Evolutionary conservation across 2,113 vertebrate genomes (phyloP), one percentile per base, ranked within the genome.

Genomic region (Fregetta grallaria): DNA sequence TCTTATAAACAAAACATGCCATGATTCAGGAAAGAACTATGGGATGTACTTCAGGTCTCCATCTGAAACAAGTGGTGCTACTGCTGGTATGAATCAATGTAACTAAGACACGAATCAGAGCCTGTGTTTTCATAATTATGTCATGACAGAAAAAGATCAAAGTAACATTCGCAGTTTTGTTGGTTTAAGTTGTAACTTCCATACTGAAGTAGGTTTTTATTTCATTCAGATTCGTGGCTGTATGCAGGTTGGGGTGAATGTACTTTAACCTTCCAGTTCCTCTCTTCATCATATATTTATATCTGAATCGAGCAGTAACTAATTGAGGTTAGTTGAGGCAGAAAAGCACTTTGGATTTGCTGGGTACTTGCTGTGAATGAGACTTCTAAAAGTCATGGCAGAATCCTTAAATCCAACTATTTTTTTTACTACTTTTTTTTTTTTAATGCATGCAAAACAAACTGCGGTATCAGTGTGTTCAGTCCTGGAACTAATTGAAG

Each of bases 311-410:
- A 92, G 71, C 70, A 91, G 87, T 83, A 88, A 56, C 58, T 94
- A 90, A 94, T 70, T 89, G 87, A 94, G 91, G 81, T 89, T 95
- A 89, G 88, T 84, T 93, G 90, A 96, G 91, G 85, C 85, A 97
- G 91, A 95, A 97, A 94, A 96, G 70, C 13, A 72, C 55, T 80
- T 73, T 72, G 91, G 71, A 87, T 95, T 94, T 96, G 14, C 62
- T 86, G 77, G 30, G 66, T 94, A 27, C 38, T 91, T 61, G 16
- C 75, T 90, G 85, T 63, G 91, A 92, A 94, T 71, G 59, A 82
- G 50, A n/a, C 63, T 82, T 92, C 73, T 78, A 85, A 50, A 92
- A 95, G 56, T 86, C 62, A 53, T 30, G 66, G 52, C 44, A 78
- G 79, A 94, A 95, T 95, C 89, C 82, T 95, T 95, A 87, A 95